Conservation (phyloP, 2,888 invertebrate species). For the Chrysotoxum bicinctum region DNA sequence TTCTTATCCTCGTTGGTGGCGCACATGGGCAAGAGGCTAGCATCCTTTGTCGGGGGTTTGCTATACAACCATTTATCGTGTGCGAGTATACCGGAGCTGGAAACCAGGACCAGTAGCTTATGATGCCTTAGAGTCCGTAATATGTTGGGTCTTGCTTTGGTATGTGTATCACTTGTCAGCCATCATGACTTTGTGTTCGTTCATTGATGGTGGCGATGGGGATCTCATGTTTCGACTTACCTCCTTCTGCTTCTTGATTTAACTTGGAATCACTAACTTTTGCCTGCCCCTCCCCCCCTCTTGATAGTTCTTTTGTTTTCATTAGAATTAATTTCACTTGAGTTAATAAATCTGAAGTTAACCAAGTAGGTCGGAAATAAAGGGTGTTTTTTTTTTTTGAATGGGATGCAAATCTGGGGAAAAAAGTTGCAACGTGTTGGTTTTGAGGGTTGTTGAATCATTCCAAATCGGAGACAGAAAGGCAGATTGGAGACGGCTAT, state of each 20-base stretch:
- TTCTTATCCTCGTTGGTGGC: constrained; percentile 15
- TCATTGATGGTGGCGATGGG: constrained; percentile 15
- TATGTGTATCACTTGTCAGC: constrained; percentile 35
- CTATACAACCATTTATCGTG: constrained; percentile 47
- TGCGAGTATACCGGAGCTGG: background rate
- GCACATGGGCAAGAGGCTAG: background rate
- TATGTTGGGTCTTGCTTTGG: background rate
- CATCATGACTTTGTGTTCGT: constrained; percentile 44
- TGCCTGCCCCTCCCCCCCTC: background rate
- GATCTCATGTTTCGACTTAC: constrained; percentile 30
- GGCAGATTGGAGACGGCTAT: too few species aligned
- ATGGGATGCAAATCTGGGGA: background rate
- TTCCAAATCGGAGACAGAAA: too few species aligned
- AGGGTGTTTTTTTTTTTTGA: background rate
- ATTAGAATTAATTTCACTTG: constrained; percentile 58
- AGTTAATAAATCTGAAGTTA: constrained; percentile 50
- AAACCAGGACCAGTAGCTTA: constrained; percentile 11
- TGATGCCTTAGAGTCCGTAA: constrained; percentile 6
- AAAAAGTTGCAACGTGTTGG: too few species aligned
- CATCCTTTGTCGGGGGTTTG: constrained; percentile 31
- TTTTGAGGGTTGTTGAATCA: too few species aligned
- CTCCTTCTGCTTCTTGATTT: constrained; percentile 10
- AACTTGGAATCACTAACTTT: constrained; percentile 1
- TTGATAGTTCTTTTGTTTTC: constrained; percentile 43
- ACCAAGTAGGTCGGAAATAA: constrained; percentile 4